Conservation (phyloP, 2,797 vertebrate genomes). For the Syncerus caffer region DNA sequence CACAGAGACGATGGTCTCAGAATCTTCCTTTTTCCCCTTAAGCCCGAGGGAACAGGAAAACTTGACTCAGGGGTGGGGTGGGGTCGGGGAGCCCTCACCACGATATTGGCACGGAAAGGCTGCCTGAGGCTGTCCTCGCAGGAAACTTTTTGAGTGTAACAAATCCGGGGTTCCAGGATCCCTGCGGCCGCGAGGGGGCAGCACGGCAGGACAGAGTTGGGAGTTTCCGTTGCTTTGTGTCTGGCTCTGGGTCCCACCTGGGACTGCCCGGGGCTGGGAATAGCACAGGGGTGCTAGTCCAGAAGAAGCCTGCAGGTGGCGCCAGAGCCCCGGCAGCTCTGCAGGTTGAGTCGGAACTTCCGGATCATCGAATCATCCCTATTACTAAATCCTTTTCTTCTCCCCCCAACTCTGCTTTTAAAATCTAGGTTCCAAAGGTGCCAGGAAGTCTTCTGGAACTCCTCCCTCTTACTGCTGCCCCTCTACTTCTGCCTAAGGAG, state of each 20-base stretch:
- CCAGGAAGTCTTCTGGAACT: slow-evolving; percentile 32
- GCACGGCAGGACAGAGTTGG: not conserved
- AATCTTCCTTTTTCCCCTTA: not conserved
- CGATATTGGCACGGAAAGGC: not conserved
- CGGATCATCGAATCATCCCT: not conserved
- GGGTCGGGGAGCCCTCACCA: not conserved
- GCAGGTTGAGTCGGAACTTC: not conserved
- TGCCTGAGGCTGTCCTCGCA: too few relatives aligned
- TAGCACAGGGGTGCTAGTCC: not conserved
- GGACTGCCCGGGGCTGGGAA: not conserved
- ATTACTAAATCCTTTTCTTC: not conserved
- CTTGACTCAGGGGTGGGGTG: not conserved
- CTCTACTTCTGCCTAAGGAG: slow-evolving; percentile 51
- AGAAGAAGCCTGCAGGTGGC: slow-evolving; percentile 29
- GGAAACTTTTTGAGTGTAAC: not conserved
- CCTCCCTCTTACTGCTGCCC: slow-evolving; percentile 10
- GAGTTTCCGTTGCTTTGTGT: not conserved
- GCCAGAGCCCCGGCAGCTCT: not conserved
- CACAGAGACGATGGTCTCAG: not conserved
- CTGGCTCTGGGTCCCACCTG: not conserved
- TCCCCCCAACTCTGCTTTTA: not conserved
- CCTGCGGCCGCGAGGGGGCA: not conserved
- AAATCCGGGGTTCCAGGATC: not conserved
- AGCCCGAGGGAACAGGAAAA: not conserved
- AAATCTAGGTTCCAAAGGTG: slow-evolving; percentile 64